Evolutionary conservation across 2,113 vertebrate genomes (phyloP), one percentile per base, ranked within the genome.

Genomic region (Campylomormyrus tamandua): DNA sequence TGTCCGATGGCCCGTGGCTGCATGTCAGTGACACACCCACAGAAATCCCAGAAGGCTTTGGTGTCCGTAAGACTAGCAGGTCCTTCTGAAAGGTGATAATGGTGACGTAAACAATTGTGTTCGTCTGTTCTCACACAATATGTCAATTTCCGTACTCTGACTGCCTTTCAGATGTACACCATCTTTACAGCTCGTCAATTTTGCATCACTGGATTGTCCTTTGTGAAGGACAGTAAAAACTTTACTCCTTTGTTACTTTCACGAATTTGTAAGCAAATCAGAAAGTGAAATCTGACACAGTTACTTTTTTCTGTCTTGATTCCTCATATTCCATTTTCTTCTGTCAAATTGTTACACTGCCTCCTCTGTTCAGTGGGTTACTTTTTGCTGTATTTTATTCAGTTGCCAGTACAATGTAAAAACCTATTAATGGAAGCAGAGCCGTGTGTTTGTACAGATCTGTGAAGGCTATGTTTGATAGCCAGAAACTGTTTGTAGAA

Each of bases 371-470:
- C 17, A 83, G 74, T 15, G 35, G 15, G 35, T 13, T 80, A 42
- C 74, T 39, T 77, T 13, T 49, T 50, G 11, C 27, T 48, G 13
- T 77, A 45, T 27, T 83, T 56, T 21, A 50, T 87, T 45, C 21
- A 48, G 83, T 90, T 66, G 45, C 56, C 39, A 66, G 85, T 21
- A 66, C 31, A 49, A 90, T 31, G 58, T 90, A 45, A 80, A 87
- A 42, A 46, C 48, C 21, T 87, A 5, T 90, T 77, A 21, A 74
- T 10, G 31, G 50, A 80, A 46, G 8, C 66, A 87, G 48, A 52
- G 31, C 10, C 8, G 86, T 50, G 4, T 42, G 66, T 90, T 87
- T 87, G 45, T 83, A 90, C 56, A 90, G 80, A 87, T 49, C 27
- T 83, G 3, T 27, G 70, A 53, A n/a, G 35, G 48, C 4, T 42